Conservation (phyloP, 2,797 vertebrate species). For the Allobates femoralis region DNA sequence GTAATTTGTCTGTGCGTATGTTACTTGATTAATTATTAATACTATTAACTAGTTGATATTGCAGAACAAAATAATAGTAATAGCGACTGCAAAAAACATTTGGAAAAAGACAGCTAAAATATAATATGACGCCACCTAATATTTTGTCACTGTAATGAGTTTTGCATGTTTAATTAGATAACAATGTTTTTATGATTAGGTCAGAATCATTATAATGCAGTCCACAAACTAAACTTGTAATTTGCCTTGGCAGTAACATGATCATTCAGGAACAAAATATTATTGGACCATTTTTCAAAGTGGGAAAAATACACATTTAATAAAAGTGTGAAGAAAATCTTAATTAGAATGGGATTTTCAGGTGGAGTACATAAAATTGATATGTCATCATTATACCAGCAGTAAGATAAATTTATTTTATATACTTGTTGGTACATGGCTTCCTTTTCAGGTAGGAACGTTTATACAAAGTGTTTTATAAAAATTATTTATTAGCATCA, state of each 20-base stretch:
- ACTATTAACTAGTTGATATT: conserved; percentile 81
- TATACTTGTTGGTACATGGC: background rate
- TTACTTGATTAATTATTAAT: conserved; percentile 25
- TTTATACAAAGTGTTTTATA: background rate
- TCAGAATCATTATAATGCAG: conserved; percentile 96
- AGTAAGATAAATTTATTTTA: background rate
- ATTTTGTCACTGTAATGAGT: conserved; percentile 99
- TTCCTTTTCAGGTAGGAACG: background rate
- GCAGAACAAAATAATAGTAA: conserved; percentile 85
- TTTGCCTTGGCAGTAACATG: conserved; percentile 99
- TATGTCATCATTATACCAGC: conserved; percentile 18
- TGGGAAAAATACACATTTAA: conserved; percentile 85
- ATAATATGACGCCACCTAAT: conserved; percentile 97
- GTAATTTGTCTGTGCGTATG: background rate
- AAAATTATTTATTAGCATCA: too few species aligned
- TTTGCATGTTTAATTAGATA: conserved; percentile 99
- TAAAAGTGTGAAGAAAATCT: conserved; percentile 78
- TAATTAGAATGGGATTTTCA: conserved; percentile 80
- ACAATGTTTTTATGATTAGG: conserved; percentile 99
- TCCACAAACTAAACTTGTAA: conserved; percentile 98
- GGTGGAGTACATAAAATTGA: conserved; percentile 26
- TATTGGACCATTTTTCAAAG: conserved; percentile 84
- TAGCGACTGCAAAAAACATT: conserved; percentile 28
- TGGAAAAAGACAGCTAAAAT: conserved; percentile 84
- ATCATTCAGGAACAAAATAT: conserved; percentile 96